Percentiles rank a stretch among this genome's conserved stretches.
Evolutionary conservation across 53 echinoderm and acorn worm species (phyloP).

Genomic region (Arbacia lixula): DNA sequence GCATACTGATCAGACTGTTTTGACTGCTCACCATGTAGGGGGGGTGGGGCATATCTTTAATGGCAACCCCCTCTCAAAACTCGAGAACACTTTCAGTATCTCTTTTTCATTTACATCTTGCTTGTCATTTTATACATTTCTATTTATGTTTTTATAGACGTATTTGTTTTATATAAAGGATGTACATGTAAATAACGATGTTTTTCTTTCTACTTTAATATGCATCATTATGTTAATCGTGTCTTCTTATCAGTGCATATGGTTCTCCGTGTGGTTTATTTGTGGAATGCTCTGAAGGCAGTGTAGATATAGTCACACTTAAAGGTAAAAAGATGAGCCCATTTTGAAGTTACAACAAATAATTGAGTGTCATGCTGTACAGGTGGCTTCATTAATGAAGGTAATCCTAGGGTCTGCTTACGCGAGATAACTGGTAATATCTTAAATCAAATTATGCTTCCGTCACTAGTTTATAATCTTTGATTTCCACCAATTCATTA

Average conservation of each 20-base stretch:
- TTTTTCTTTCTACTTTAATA: slow-evolving; percentile 18
- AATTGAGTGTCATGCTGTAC: too few species aligned
- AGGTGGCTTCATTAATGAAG: neutral
- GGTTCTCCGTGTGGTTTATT: too few species aligned
- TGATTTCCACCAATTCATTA: too few species aligned
- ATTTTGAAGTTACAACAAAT: neutral
- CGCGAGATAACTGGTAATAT: too few species aligned
- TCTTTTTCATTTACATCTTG: neutral
- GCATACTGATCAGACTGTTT: neutral
- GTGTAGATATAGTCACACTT: too few species aligned
- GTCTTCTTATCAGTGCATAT: slow-evolving; percentile 42
- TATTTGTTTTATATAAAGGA: neutral
- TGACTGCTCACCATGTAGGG: neutral
- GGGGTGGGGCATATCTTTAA: neutral
- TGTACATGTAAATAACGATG: slow-evolving; percentile 27
- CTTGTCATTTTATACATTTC: too few species aligned
- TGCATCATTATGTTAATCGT: slow-evolving; percentile 9
- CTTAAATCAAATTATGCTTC: too few species aligned
- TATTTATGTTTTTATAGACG: slow-evolving; percentile 31
- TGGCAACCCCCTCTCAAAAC: too few species aligned
- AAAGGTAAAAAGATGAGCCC: neutral
- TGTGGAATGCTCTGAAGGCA: too few species aligned
- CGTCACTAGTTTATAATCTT: too few species aligned
- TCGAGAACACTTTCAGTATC: neutral
- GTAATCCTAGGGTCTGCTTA: too few species aligned